Base-by-base conservation (phyloP, 2,888 invertebrate species). In the Apamea sordens region DNA sequence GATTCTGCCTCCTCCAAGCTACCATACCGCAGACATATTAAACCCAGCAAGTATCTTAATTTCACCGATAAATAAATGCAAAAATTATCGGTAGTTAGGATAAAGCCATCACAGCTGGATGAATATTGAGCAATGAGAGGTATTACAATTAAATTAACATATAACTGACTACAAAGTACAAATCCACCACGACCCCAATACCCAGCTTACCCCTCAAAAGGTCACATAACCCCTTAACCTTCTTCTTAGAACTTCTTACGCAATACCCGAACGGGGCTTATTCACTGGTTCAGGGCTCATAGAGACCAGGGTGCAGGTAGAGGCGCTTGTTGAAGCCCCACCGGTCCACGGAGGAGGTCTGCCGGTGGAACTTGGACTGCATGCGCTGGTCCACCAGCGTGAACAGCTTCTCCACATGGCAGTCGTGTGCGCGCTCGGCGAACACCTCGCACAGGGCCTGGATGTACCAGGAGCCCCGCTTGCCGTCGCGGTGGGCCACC, bases 401-500 rank as follows among this genome's bases (percentile, higher is more conserved):
- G 86, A 98, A 94, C 91, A 98, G 97, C 88, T 97, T 97, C 92
- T 98, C 98, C 61, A 98, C 94, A 92, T 98, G 97, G 50, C 95
- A 96, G 89, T 97, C 95, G 92, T 97, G 97, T 24, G 98, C 98
- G 92, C 97, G 96, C 86, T 96, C 94, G 86, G 98, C 97, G 93
- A 98, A 97, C 88, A 97, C 97, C 88, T 97, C 93, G 93, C 98
- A 98, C 89, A 98, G 95, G 83, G 96, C 96, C 93, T 98, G 97
- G 89, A 98, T 97, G 94, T 98, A 98, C 98, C 98, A 98, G 67
- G 98, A 98, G 41, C 98, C 98, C 13, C 89, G 88, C 47, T 92
- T 84, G 10, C 93, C 90, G 94, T 98, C 97, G 78, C 98, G 97
- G 91, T 97, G 96, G 0, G 98, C 97, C 86, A 96, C 96, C 90